These are phyloP conservation scores for Stramonita haemastoma DNA, from an alignment of 2,888 invertebrate genomes.

Conservation along the genomic window DNA sequence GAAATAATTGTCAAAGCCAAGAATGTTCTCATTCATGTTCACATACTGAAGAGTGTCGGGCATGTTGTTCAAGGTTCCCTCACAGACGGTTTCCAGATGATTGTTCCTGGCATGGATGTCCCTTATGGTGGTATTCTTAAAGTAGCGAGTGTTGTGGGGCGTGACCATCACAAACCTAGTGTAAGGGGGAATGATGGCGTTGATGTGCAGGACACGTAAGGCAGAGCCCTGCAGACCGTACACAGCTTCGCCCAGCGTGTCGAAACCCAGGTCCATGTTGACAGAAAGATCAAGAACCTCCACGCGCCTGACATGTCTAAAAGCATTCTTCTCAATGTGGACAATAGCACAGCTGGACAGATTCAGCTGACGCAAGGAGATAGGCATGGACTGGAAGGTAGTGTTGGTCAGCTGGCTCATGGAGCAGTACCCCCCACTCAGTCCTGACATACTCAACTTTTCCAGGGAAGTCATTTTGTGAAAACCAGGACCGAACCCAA, in stretches of 20 bases:
- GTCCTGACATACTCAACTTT: constrained; percentile 25
- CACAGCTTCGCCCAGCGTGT: constrained; percentile 36
- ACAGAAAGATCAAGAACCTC: constrained; percentile 36
- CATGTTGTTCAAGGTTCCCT: constrained; percentile 41
- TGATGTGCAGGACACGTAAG: constrained; percentile 35
- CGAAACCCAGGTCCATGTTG: constrained; percentile 45
- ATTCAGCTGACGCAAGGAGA: constrained; percentile 27
- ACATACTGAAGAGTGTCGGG: constrained; percentile 37
- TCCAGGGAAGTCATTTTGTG: constrained; percentile 18
- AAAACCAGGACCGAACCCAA: constrained; percentile 40
- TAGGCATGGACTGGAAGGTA: constrained; percentile 34
- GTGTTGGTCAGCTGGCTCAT: constrained; percentile 27
- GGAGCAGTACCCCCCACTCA: constrained; percentile 27
- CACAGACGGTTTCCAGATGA: constrained; percentile 44
- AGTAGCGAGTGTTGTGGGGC: constrained; percentile 16
- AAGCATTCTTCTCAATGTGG: constrained; percentile 11
- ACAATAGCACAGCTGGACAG: constrained; percentile 37
- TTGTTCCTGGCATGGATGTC: constrained; percentile 45
- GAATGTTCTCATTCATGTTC: constrained; percentile 34
- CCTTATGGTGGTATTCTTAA: constrained; percentile 41
- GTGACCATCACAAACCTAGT: constrained; percentile 35
- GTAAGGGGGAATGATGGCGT: constrained; percentile 39
- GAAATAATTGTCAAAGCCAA: constrained; percentile 44
- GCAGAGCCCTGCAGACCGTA: constrained; percentile 36
- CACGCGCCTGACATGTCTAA: constrained; percentile 32